Base-by-base conservation (phyloP, 2,797 vertebrate genomes). In the Siniperca scherzeri region DNA sequence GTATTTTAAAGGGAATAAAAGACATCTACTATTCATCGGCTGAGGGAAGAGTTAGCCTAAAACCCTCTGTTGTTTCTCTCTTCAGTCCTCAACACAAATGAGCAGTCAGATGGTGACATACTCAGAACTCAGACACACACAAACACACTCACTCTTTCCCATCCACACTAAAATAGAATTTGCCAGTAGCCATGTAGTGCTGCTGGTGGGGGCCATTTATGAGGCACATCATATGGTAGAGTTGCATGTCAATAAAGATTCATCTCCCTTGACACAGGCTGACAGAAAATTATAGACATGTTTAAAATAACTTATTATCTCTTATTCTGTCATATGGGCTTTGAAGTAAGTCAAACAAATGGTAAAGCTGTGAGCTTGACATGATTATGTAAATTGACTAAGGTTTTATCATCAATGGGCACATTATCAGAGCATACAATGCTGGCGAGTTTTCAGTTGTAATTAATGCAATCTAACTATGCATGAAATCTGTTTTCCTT, bases 221-320 rank as follows among this genome's bases (percentile, higher is more conserved):
- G 77, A 82, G 67, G 46, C 60, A 62, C 59, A 88, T 89, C 82
- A 75, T 77, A 80, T 77, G 82, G 81, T 52, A 2, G 68, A 62
- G 57, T n/a, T 80, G 84, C 82, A 74, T 74, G 74, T 87, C 89
- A 77, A 87, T 61, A 83, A 79, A 76, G 83, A 90, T 84, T 86
- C 86, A 87, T 91, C 88, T 87, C 83, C 83, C 86, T 68, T 89
- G 90, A 93, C 92, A 89, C 65, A 75, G 69, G 67, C 91, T 83
- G 91, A 91, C 91, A 91, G 86, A 91, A 81, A 89, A 91, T 92
- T 96, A 96, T 94, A 93, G 21, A 21, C 8, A 9, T 17, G 3
- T 21, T 52, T 22, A 21, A 52, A 21, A 53, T 53, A 7, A 14
- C 17, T 19, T 50, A 7, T 50, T 14, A 14, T 14, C 22, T 22